Base-by-base conservation (phyloP, 2,113 vertebrate species). In the Corvus hawaiiensis region DNA sequence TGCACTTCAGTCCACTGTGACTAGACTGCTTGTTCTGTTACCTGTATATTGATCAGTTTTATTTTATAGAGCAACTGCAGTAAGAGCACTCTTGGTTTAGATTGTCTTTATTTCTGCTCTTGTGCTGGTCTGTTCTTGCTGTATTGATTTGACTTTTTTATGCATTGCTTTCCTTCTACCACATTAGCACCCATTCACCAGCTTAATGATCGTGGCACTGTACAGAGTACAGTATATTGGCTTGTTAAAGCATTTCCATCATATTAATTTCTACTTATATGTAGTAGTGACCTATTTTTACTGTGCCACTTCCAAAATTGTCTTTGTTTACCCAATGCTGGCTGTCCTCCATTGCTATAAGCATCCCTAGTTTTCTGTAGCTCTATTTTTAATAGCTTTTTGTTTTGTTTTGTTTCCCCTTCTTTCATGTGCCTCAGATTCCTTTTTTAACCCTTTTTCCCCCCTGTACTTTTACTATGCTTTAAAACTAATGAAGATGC, bases 221-320 rank as follows among this genome's bases (percentile, higher is more conserved):
- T 89, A 73, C 76, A 51, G 64, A 86, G 64, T 77, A 94, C 85
- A 81, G 80, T 92, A 44, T 81, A 94, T 72, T 92, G 90, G 83
- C 80, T 94, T 93, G 89, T 93, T 94, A 96, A 92, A 90, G 77
- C 49, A 84, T 92, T 93, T 93, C 85, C 69, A 87, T 90, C 88
- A 49, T 93, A 92, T 95, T 93, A 90, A 78, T 95, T 94, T 94
- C 92, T 95, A 46, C 90, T 95, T 96, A 75, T 52, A 63, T 69
- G 69, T 86, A 39, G 58, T 66, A 72, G 80, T 94, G 92, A 93
- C 92, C 88, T 93, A 92, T 95, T 95, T 93, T 96, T 96, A 84
- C 69, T 79, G 76, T 87, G 80, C 80, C 69, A 78, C 66, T 87
- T 96, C 86, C 86, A 92, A 94, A 96, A 93, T 24, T 77, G 74